Evolutionary conservation across 92 coral and sea anemone genomes (phyloP).

Genomic region (Phenganax stokvisi): DNA sequence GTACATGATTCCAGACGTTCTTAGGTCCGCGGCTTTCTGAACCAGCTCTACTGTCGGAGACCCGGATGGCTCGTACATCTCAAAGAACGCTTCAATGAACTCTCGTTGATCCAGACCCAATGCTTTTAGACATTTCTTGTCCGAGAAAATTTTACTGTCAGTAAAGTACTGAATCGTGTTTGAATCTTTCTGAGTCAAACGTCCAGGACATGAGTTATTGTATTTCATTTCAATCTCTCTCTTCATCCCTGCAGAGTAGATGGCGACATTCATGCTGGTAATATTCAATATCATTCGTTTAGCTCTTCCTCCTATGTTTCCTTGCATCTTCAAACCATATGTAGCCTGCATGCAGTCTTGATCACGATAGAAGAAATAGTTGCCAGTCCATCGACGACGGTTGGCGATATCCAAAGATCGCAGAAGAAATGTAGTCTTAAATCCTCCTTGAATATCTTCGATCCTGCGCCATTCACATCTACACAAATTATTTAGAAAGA

Average conservation of each 20-base stretch:
- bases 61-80: neutral
- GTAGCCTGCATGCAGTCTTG: conserved; percentile 17
- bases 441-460: neutral
- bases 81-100: neutral
- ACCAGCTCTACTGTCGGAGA: neutral
- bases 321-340: conserved; percentile 27
- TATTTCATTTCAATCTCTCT: neutral
- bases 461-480: conserved; percentile 34
- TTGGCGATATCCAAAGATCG: neutral
- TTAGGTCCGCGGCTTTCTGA: neutral
- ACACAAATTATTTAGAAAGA: neutral
- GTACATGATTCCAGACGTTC: neutral
- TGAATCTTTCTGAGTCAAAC: neutral
- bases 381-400: conserved; percentile 12
- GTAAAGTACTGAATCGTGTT: neutral
- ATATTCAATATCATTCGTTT: conserved; percentile 3
- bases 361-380: conserved; percentile 27
- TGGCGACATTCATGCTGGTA: neutral
- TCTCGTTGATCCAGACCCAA: conserved; percentile 19
- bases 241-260: neutral
- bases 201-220: conserved; percentile 25
- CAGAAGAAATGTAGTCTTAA: conserved; percentile 23
- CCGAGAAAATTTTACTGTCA: neutral
- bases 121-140: neutral
- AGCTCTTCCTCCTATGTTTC: neutral